Evolutionary conservation across 2,797 vertebrate species (phyloP).

Genomic region (Onychomys arenicola): DNA sequence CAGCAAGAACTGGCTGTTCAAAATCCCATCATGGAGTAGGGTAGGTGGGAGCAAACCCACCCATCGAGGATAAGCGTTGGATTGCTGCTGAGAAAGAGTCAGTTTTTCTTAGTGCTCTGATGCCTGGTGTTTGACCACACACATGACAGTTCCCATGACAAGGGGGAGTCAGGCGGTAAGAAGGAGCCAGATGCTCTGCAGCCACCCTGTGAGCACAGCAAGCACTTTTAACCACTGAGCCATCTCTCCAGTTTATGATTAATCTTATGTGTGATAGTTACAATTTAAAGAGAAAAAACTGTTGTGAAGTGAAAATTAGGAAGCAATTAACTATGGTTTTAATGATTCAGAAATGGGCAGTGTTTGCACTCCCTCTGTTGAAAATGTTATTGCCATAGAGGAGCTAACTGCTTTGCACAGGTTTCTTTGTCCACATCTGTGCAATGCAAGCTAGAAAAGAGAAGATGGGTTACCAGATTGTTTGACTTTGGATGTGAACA

Average conservation of each 20-base stretch:
- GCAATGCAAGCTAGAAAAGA: background rate
- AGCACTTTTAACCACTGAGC: background rate
- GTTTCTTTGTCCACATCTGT: background rate
- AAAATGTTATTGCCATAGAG: background rate
- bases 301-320: background rate
- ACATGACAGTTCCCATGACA: background rate
- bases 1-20: background rate
- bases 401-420: background rate
- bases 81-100: background rate
- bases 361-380: background rate
- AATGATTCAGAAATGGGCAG: background rate
- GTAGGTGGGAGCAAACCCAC: background rate
- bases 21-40: too few species aligned
- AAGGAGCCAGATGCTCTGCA: too few species aligned
- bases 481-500: background rate
- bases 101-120: background rate
- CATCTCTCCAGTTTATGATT: background rate
- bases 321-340: background rate
- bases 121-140: background rate
- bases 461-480: background rate
- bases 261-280: background rate
- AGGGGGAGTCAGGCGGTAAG: too few species aligned
- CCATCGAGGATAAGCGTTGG: background rate
- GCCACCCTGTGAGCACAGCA: background rate
- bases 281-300: background rate